Percentiles rank a stretch among this genome's conserved stretches.
phyloP scores from a whole-genome alignment of 53 echinoderm and acorn worm genomes.

The Zoroaster sp. region DNA sequence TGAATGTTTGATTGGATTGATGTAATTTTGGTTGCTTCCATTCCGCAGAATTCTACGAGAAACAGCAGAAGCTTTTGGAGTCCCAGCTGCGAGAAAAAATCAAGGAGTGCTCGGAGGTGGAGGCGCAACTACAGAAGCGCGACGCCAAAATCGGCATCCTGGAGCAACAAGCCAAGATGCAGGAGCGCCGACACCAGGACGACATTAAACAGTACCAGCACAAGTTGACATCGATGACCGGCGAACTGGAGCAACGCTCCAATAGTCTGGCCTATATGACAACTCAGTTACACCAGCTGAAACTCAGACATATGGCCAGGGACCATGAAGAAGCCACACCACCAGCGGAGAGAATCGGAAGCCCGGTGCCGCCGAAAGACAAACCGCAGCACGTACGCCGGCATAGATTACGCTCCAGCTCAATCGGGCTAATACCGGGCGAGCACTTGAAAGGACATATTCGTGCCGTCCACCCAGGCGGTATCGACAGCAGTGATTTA shows the following conservation, averaged over 20 bases:
- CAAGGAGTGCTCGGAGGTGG: conserved; percentile 54
- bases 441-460: conserved; percentile 11
- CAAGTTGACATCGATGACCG: conserved; percentile 52
- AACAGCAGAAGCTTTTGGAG: conserved; percentile 44
- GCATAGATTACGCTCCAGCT: conserved; percentile 31
- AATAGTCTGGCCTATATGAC: conserved; percentile 93
- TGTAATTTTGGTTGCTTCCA: not conserved
- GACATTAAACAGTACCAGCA: conserved; percentile 74
- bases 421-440: not conserved
- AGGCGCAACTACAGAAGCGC: conserved; percentile 48
- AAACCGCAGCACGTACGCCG: conserved; percentile 56
- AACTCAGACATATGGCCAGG: conserved; percentile 43
- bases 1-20: too few relatives aligned
- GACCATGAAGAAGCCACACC: not conserved
- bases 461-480: conserved; percentile 31
- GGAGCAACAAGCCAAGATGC: conserved; percentile 74
- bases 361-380: conserved; percentile 79
- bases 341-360: not conserved
- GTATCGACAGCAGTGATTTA: not conserved
- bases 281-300: conserved; percentile 84
- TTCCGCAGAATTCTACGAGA: conserved; percentile 31
- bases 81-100: conserved; percentile 52
- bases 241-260: conserved; percentile 83
- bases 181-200: conserved; percentile 65
- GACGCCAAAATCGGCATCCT: conserved; percentile 56